Evolutionary conservation across 2,888 invertebrate genomes (phyloP).

Genomic region (Acrobasis suavella): DNA sequence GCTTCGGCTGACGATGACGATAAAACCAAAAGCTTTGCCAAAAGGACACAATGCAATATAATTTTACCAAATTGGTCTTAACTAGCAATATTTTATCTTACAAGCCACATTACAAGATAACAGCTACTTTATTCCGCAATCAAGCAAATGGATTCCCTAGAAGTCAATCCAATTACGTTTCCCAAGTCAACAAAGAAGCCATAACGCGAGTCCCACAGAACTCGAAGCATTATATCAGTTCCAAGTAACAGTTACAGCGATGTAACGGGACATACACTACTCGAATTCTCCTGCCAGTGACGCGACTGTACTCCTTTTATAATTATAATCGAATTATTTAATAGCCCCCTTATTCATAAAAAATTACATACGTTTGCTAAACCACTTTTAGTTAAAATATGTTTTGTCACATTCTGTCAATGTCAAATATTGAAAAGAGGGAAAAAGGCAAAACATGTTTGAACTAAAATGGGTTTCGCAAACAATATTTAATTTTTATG

Average conservation of each 20-base stretch:
- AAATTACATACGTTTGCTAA: too few relatives aligned
- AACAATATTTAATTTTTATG: too few relatives aligned
- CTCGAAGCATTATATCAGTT: constrained; percentile 19
- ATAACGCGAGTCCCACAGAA: constrained; percentile 2
- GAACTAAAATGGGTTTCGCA: too few relatives aligned
- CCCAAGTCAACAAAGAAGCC: constrained; percentile 1
- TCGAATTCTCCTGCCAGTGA: constrained; percentile 35
- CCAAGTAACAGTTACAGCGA: constrained; percentile 55
- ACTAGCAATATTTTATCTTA: not conserved
- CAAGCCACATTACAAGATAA: not conserved
- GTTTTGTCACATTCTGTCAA: too few relatives aligned
- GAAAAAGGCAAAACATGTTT: too few relatives aligned
- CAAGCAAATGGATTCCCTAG: not conserved
- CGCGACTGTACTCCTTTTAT: not conserved
- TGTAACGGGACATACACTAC: constrained; percentile 60
- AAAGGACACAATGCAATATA: too few relatives aligned
- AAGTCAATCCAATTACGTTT: constrained; percentile 2
- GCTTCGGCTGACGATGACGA: too few relatives aligned
- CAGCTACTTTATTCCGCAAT: constrained; percentile 2
- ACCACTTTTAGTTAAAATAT: too few relatives aligned
- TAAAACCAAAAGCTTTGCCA: too few relatives aligned
- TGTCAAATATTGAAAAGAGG: too few relatives aligned
- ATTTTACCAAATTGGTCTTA: not conserved
- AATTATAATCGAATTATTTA: too few relatives aligned
- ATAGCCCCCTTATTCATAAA: too few relatives aligned